phyloP scores from a whole-genome alignment of 2,888 invertebrate genomes.

The Andrena haemorrhoa region DNA sequence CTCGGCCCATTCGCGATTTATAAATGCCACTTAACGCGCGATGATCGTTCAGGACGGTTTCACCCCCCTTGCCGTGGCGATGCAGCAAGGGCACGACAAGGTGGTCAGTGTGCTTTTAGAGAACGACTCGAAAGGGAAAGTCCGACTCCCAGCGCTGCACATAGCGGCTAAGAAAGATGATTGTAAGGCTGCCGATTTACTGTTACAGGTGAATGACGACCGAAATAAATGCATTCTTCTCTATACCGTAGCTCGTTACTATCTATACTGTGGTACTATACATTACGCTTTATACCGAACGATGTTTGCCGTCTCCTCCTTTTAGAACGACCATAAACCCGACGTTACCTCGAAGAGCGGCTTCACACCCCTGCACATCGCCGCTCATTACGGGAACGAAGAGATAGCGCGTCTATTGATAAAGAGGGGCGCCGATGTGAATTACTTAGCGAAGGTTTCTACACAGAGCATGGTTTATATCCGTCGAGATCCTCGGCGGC shows the following conservation, averaged over 20 bases:
- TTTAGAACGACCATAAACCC: conserved; percentile 96
- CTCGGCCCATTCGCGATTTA: too few relatives aligned
- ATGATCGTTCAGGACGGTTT: conserved; percentile 93
- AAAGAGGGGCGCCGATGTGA: conserved; percentile 97
- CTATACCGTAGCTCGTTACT: not conserved
- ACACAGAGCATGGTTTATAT: conserved; percentile 38
- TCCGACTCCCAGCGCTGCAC: conserved; percentile 97
- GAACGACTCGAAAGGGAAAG: conserved; percentile 98
- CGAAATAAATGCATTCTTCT: too few relatives aligned
- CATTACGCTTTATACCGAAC: not conserved
- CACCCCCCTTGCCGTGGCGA: conserved; percentile 99
- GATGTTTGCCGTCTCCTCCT: not conserved
- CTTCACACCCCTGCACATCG: conserved; percentile 99
- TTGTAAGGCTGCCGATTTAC: conserved; percentile 96
- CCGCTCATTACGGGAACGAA: conserved; percentile 99
- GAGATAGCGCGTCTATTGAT: conserved; percentile 96
- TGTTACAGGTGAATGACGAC: conserved; percentile 89
- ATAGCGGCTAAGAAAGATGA: conserved; percentile 99
- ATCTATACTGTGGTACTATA: not conserved
- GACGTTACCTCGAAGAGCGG: conserved; percentile 99
- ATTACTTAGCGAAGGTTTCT: conserved; percentile 94
- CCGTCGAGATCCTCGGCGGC: not conserved
- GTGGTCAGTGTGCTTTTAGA: conserved; percentile 98
- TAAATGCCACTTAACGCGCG: too few relatives aligned
- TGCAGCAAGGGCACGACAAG: conserved; percentile 99